Base-by-base conservation (phyloP, 2,797 vertebrate genomes). In the Lateolabrax maculatus region DNA sequence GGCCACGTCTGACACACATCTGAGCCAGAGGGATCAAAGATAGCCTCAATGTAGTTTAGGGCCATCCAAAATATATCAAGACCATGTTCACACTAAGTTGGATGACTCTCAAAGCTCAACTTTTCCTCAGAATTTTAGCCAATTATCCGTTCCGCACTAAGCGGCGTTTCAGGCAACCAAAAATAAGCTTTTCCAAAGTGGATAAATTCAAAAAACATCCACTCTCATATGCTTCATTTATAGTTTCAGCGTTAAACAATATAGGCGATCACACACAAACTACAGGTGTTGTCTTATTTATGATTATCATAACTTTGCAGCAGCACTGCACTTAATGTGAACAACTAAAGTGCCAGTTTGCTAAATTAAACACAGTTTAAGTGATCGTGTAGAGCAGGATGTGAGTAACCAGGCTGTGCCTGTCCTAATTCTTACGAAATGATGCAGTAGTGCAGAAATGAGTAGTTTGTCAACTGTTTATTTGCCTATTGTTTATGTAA, bases 11-110 rank as follows among this genome's bases (percentile, higher is more conserved):
- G 65, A 87, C 75, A 82, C 70, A 83, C 82, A 89, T 87, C 75
- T 80, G 76, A 83, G 72, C 71, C 71, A 29, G 55, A 9, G 71
- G 82, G 88, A 88, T 86, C 87, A 90, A 89, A 89, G 81, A 80
- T 55, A 80, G 31, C 31, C 31, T 34, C 52, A 73, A 65, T 15
- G 46, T 57, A n/a, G 75, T 52, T 56, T 75, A 39, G 75, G 34
- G 69, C 63, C 56, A 80, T 72, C 60, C 57, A 53, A 41, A 63
- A 76, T 49, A 76, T 46, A 84, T 84, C 51, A 76, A 64, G 52
- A 77, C 25, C 39, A 71, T 63, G 65, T 75, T 65, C 65, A 23
- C 3, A 49, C 34, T 27, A 51, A 61, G 21, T 4, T 44, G 46
- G 46, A 52, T 36, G 16, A 49, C 69, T 80, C 13, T 68, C 41